Evolutionary conservation across 2,797 vertebrate genomes (phyloP), one percentile per base, ranked within the genome.

Genomic region (Liparis tanakae): DNA sequence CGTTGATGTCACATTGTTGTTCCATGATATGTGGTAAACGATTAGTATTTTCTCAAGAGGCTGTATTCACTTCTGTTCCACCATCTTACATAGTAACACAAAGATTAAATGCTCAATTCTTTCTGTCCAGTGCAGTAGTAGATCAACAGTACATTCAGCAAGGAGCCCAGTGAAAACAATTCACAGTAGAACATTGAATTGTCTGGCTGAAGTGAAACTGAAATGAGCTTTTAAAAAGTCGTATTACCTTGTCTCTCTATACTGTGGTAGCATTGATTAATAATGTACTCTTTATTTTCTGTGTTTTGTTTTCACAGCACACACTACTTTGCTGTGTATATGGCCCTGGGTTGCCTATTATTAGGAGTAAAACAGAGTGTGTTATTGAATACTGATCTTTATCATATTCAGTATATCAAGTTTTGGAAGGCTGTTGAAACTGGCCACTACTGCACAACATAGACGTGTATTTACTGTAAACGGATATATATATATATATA

Each of bases 271-370:
- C 18, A 59, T 10, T 43, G 6, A 59, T 68, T 14, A 71, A 66
- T 72, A 48, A 72, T 72, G 71, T n/a, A 67, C 8, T 20, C 3
- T 72, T 61, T 7, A 67, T 46, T 69, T 69, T 20, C 18, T 57
- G 7, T 69, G 4, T 57, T 46, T 51, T 68, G 34, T 79, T 64
- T 70, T 14, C 46, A 51, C 39, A 56, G 22, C 12, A 20, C 34
- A 39, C 30, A 53, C 5, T 44, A n/a, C 4, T 50, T 10, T 76
- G 20, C 17, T 13, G 12, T 10, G 3, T 39, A 20, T 44, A 25
- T 10, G 3, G 22, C 30, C 5, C 57, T 20, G 6, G 15, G 20
- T 53, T 37, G 17, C 7, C 6, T 55, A 6, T 63, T 41, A 65
- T 57, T 22, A 14, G 44, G 17, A 62, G 6, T 46, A 20, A 69